Evolutionary conservation across 2,797 vertebrate species (phyloP).

Genomic region (Danio choprae): DNA sequence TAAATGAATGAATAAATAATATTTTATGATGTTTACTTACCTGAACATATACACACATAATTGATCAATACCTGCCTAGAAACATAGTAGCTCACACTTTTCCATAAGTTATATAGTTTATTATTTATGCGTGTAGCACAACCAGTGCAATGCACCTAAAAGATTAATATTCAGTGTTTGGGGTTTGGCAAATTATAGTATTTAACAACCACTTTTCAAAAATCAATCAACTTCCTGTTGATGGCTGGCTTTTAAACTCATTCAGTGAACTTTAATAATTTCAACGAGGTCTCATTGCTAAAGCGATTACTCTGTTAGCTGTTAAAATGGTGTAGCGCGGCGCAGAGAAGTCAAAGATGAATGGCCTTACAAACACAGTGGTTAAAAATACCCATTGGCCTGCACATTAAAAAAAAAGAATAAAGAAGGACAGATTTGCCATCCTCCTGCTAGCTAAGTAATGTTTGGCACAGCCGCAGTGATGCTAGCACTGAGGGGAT

Average conservation of each 20-base stretch:
- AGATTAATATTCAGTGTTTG: not conserved
- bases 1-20: too few relatives aligned
- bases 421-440: slow-evolving; percentile 23
- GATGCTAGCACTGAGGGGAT: slow-evolving; percentile 11
- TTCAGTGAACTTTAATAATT: slow-evolving; percentile 30
- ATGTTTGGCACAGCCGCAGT: not conserved
- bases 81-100: not conserved
- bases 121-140: too few relatives aligned
- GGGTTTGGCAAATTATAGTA: not conserved
- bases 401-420: not conserved
- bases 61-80: too few relatives aligned
- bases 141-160: not conserved
- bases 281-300: slow-evolving; percentile 18
- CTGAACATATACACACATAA: too few relatives aligned
- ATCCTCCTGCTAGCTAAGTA: slow-evolving; percentile 25
- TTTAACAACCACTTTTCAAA: slow-evolving; percentile 3
- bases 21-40: too few relatives aligned
- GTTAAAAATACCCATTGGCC: slow-evolving; percentile 46
- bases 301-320: slow-evolving; percentile 24
- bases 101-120: not conserved
- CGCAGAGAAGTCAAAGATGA: slow-evolving; percentile 15
- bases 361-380: slow-evolving; percentile 13
- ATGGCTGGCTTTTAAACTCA: slow-evolving; percentile 47
- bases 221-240: slow-evolving; percentile 7
- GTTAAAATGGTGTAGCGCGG: not conserved